A percentile compares a stretch with the other conserved stretches of the same genome.
Evolutionary conservation across 2,113 vertebrate species (phyloP).

Genomic region (Serinus canaria): DNA sequence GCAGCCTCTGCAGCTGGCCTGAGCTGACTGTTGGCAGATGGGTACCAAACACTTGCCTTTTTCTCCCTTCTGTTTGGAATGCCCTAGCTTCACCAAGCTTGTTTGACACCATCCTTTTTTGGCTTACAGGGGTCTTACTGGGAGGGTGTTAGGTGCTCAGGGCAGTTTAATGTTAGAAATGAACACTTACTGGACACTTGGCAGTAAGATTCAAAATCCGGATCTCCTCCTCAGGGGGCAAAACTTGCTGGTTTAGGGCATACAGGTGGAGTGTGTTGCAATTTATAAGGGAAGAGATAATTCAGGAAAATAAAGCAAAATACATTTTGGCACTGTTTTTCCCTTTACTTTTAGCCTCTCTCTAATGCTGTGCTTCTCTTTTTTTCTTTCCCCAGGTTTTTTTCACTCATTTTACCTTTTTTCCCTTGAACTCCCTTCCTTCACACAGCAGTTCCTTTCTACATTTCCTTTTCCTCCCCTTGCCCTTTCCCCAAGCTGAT

Average conservation of each 20-base stretch:
- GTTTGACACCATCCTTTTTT: background rate
- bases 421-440: background rate
- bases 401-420: background rate
- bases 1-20: background rate
- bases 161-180: background rate
- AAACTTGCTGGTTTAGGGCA: background rate
- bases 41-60: background rate
- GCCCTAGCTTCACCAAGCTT: background rate
- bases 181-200: fast-evolving
- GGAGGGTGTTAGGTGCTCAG: background rate
- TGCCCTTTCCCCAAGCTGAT: background rate
- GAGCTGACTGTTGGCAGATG: background rate
- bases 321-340: background rate
- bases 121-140: background rate
- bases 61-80: background rate
- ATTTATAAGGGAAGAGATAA: background rate
- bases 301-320: background rate
- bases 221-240: background rate
- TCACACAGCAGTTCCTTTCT: background rate
- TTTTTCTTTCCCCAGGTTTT: background rate
- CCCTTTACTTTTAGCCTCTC: background rate
- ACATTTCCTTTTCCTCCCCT: background rate
- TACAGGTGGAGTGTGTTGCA: background rate
- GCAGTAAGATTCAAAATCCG: background rate
- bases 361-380: background rate